A percentile compares a stretch with the other conserved stretches of the same genome.
Evolutionary conservation across 2,888 invertebrate genomes (phyloP).

Genomic region (Proisotoma minuta): DNA sequence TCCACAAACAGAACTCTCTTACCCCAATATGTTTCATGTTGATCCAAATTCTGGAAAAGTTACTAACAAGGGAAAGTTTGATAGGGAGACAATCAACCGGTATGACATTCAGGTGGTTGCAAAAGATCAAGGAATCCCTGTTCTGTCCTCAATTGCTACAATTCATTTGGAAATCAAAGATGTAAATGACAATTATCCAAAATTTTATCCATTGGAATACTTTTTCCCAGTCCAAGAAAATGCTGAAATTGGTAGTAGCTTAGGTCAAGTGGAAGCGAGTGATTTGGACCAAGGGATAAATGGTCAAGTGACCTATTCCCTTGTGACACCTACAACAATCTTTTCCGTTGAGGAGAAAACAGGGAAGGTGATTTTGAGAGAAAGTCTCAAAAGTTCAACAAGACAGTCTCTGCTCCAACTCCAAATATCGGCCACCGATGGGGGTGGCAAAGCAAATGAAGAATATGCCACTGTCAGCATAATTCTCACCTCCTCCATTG

Average conservation of each 20-base stretch:
- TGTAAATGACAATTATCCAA: constrained; percentile 86
- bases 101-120: constrained; percentile 83
- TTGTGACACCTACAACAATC: constrained; percentile 67
- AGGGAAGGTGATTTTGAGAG: constrained; percentile 68
- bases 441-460: constrained; percentile 66
- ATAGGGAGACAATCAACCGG: constrained; percentile 70
- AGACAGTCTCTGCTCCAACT: constrained; percentile 69
- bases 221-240: constrained; percentile 67
- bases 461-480: constrained; percentile 78
- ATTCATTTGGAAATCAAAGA: constrained; percentile 75
- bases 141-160: constrained; percentile 84
- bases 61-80: constrained; percentile 69
- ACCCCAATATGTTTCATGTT: constrained; percentile 76
- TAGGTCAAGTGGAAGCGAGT: constrained; percentile 71
- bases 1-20: constrained; percentile 68
- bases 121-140: constrained; percentile 83
- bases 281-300: constrained; percentile 88
- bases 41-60: constrained; percentile 81
- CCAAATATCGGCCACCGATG: constrained; percentile 73
- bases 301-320: constrained; percentile 69
- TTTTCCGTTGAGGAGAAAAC: constrained; percentile 74
- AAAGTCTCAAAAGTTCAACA: constrained; percentile 60
- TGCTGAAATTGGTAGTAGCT: constrained; percentile 61
- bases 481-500: constrained; percentile 56
- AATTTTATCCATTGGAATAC: constrained; percentile 85